Evolutionary conservation across 2,888 invertebrate species (phyloP), one percentile per base, ranked within the genome.

Genomic region (Torymus auratus): DNA sequence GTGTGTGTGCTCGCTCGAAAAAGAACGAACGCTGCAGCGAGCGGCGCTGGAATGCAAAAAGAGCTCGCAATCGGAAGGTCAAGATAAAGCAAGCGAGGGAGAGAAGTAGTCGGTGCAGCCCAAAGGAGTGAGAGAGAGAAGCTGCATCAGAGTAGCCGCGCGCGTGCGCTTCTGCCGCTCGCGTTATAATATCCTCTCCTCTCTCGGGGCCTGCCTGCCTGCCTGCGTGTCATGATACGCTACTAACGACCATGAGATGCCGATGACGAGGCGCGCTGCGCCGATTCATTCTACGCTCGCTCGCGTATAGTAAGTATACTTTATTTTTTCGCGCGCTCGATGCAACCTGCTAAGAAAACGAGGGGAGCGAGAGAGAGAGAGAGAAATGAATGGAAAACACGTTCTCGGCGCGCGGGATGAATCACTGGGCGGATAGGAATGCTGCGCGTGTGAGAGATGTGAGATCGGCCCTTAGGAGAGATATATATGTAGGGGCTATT

Each of bases 221-320:
- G 7, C 62, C 71, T n/a, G 75, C 85, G 69, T 85, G 85, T 88
- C 88, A 87, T 85, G 87, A 88, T 87, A 86, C 83, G 83, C 84
- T 23, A 50, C 86, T 86, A 86, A 87, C 86, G 84, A 86, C 81
- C 86, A 78, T 86, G 84, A 86, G 85, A 86, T 85, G 85, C 83
- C 84, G 85, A 86, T 86, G 86, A 81, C 73, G 72, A 78, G 60
- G 78, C 60, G 50, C 67, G n/a, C 17, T 15, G 50, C 52, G 7
- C 7, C 50, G 28, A 17, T 70, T 28, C 55, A 50, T 60, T 15
- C 10, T 15, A 7, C 58, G 3, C 60, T 41, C 28, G 28, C 28
- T 28, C 28, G 28, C 28, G 28, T 28, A 28, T 28, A 28, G 4
- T 28, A 4, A 2, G 4, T 28, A 28, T 28, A 2, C 28, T 28